Evolutionary conservation across 2,113 vertebrate genomes (phyloP).

Genomic region (Oncorhynchus mykiss): DNA sequence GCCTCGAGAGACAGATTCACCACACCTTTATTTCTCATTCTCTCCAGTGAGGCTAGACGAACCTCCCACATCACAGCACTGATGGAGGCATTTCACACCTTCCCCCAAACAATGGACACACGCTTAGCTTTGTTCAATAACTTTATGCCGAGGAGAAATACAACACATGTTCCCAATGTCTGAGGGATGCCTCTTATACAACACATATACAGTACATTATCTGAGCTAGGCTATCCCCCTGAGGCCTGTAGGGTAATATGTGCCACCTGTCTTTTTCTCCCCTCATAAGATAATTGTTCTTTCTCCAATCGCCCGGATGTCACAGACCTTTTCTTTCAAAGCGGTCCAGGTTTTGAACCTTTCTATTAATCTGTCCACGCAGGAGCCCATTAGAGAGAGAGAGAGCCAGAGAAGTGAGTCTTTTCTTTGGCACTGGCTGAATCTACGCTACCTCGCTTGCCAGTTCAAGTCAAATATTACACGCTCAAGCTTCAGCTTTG

Average conservation of each 20-base stretch:
- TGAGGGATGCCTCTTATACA: too few species aligned
- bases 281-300: slow-evolving; percentile 17
- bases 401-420: not conserved
- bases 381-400: not conserved
- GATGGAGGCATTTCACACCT: slow-evolving; percentile 11
- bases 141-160: slow-evolving; percentile 6
- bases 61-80: too few species aligned
- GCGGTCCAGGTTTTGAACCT: slow-evolving; percentile 9
- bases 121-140: slow-evolving; percentile 7
- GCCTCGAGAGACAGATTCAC: not conserved
- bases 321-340: slow-evolving; percentile 9
- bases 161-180: not conserved
- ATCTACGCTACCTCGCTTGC: not conserved
- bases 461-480: not conserved
- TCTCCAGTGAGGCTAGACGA: not conserved
- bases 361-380: slow-evolving; percentile 9
- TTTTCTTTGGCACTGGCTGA: not conserved
- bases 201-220: not conserved
- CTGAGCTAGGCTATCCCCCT: not conserved
- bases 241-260: not conserved
- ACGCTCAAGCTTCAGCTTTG: not conserved
- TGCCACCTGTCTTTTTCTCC: slow-evolving; percentile 15
- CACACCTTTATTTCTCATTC: slow-evolving; percentile 2
- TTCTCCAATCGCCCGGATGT: not conserved
- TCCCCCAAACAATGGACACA: slow-evolving; percentile 1